Base-by-base conservation (phyloP, 2,888 invertebrate genomes). In the Drosophila bunnanda region DNA sequence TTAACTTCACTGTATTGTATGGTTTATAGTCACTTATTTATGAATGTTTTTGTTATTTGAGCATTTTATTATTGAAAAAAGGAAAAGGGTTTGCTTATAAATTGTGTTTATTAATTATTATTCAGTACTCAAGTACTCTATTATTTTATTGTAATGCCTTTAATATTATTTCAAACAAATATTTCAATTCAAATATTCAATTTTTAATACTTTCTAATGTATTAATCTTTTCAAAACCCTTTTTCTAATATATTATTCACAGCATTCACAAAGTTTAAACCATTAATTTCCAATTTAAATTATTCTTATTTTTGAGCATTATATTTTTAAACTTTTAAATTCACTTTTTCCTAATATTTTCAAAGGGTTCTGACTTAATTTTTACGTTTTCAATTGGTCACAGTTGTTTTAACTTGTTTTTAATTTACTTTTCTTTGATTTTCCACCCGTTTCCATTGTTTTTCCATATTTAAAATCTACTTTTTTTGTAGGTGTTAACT, bases 391-490 rank as follows among this genome's bases (percentile, higher is more conserved):
- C 5, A 7, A 8, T 13, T 12, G 2, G 17, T 30, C 12, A 30
- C 30, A 13, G 1, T 43, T 46, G 5, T 9, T 3, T 44, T 25
- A 7, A 8, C 4, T 8, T 20, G 8, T 48, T 20, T 32, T 4
- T 9, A n/a, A 12, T 15, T 30, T 8, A 12, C 12, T 8, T 32
- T 17, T 4, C 13, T 4, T 4, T 8, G 7, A 17, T 50, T 32
- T 13, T 32, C 0, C 5, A 15, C 0, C 1, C 0, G 0, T 9
- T 32, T 50, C 4, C 1, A 15, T 32, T 15, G 4, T 20, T 20
- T 32, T 50, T 20, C 28, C 2, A 2, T 17, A 30, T 13, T 50
- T 20, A 15, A 32, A 20, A 32, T 0, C 3, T 15, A 50, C 28
- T 17, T 8, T 17, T 48, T 32, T 32, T 3, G 10, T 32, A 13